Evolutionary conservation across 1,140 invertebrate genomes (phyloP), one percentile per base, ranked within the genome.

Genomic region (Pteromalus puparum): DNA sequence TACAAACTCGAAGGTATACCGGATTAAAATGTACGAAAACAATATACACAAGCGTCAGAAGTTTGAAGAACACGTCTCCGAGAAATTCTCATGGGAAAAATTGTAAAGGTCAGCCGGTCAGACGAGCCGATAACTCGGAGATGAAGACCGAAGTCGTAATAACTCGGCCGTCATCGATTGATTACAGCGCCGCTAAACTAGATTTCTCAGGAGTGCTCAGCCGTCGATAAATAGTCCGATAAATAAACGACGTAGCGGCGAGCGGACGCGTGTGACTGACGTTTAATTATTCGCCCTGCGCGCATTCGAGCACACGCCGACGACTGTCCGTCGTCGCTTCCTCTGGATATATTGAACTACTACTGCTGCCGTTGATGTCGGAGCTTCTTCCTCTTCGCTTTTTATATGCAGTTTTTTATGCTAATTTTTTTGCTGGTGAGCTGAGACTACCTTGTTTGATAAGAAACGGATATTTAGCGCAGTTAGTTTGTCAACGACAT

Each of bases 281-380:
- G 80, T 90, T 90, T 90, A 89, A 90, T 90, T 90, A 90, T 88
- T 88, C 79, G 68, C 12, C 83, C 53, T 82, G 75, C 67, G 79
- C 74, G 86, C 84, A 79, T 67, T 79, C 75, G 53, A 61, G 15
- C 53, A n/a, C 30, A 46, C 38, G 2, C n/a, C n/a, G 34, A 26
- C 5, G 73, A 42, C 38, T 75, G 13, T n/a, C 30, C 38, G 21
- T 75, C 73, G 6, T 75, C 26, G 1, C 24, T 75, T 26, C 4
- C 30, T 74, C 18, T n/a, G 13, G 46, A 61, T 7, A 61, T 53
- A 53, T 53, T 53, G 48, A 53, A 53, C 48, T 53, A 53, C 48
- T 53, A 4, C 48, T 5, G 12, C 5, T 53, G 18, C 3, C 21
- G 15, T 15, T 48, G 9, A 48, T 15, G 15, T 9, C 12, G 4